Conservation (phyloP, 1,140 invertebrate genomes). For the Nomia melanderi region DNA sequence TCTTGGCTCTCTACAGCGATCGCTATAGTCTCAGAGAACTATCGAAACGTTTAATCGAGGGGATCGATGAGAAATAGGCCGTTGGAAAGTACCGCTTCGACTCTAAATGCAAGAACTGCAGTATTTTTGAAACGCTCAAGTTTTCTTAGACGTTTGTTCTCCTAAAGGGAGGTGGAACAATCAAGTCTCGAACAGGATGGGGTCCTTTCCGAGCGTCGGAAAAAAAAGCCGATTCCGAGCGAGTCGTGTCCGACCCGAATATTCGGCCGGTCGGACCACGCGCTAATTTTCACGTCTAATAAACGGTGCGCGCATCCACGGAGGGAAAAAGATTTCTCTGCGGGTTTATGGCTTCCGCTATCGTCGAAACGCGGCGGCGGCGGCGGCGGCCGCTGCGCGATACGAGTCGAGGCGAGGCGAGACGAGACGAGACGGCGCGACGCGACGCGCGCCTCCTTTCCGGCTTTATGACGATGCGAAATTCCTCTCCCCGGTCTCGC, state of each 20-base stretch:
- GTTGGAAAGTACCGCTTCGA: too few relatives aligned
- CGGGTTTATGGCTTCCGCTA: constrained; percentile 61
- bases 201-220: too few relatives aligned
- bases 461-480: constrained; percentile 76
- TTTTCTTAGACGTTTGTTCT: too few relatives aligned
- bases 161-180: too few relatives aligned
- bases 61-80: too few relatives aligned
- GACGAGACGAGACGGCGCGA: constrained; percentile 36
- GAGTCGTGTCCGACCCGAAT: not conserved
- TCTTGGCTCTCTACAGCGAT: too few relatives aligned
- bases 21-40: too few relatives aligned
- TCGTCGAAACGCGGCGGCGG: constrained; percentile 52
- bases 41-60: too few relatives aligned
- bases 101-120: too few relatives aligned
- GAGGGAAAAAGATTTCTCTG: constrained; percentile 16
- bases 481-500: constrained; percentile 68
- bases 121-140: too few relatives aligned
- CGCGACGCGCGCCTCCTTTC: constrained; percentile 55
- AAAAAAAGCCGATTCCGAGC: not conserved
- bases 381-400: too few relatives aligned
- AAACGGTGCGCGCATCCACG: constrained; percentile 42
- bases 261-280: constrained; percentile 36
- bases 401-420: not conserved
- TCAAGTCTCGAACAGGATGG: too few relatives aligned
- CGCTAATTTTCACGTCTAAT: constrained; percentile 70